Percentiles rank a stretch among this genome's conserved stretches.
phyloP scores from a whole-genome alignment of 1,140 invertebrate species.

The Agraylea sexmaculata region DNA sequence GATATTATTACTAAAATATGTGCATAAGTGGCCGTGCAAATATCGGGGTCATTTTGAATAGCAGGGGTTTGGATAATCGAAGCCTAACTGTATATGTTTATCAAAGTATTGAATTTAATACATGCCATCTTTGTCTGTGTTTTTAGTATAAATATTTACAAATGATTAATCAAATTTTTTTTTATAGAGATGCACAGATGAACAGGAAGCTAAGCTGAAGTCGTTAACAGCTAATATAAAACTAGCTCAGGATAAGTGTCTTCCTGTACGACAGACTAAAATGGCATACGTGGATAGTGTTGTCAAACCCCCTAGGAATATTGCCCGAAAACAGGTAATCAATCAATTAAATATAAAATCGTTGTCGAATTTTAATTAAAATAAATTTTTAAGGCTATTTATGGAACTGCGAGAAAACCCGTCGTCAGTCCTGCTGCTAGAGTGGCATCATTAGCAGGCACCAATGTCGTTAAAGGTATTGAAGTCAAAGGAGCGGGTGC shows the following conservation, averaged over 20 bases:
- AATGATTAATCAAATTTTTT: too few species aligned
- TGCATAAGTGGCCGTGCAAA: too few species aligned
- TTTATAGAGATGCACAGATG: conserved; percentile 64
- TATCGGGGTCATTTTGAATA: too few species aligned
- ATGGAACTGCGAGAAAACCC: conserved; percentile 41
- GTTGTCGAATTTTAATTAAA: conserved; percentile 4
- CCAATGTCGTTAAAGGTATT: conserved; percentile 31
- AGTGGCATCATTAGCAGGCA: conserved; percentile 37
- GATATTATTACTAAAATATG: too few species aligned
- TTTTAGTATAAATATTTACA: too few species aligned
- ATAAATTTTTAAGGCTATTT: conserved; percentile 26
- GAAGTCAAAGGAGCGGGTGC: conserved; percentile 24
- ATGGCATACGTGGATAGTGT: conserved; percentile 79
- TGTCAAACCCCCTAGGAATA: conserved; percentile 75
- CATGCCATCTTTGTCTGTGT: too few species aligned
- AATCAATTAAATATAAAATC: background rate
- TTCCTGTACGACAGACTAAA: conserved; percentile 71
- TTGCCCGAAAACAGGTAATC: conserved; percentile 60
- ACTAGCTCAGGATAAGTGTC: conserved; percentile 60
- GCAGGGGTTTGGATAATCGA: too few species aligned
- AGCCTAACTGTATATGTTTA: too few species aligned
- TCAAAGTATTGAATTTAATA: too few species aligned
- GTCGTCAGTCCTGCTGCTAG: conserved; percentile 43
- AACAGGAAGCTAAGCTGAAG: conserved; percentile 72
- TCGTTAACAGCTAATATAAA: conserved; percentile 71